These are phyloP conservation scores for Nannoperca obscura DNA, from an alignment of 2,797 vertebrate genomes.

Conservation along the genomic window DNA sequence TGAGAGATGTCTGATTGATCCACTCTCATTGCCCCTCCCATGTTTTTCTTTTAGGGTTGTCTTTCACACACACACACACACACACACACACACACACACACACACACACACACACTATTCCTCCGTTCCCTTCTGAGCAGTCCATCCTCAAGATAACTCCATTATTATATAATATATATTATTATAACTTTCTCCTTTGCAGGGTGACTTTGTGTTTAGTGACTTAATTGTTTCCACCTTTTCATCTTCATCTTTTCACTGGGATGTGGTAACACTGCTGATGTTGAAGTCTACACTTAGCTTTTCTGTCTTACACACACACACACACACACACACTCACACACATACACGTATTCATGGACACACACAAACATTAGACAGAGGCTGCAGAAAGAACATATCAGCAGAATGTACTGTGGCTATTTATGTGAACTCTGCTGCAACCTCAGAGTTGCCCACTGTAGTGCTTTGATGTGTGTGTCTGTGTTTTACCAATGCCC, in stretches of 20 bases:
- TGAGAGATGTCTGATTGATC: conserved; percentile 67
- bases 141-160: conserved; percentile 4
- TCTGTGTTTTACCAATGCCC: conserved; percentile 39
- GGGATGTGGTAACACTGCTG: neutral
- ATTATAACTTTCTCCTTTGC: neutral
- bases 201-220: conserved; percentile 12
- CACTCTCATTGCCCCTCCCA: conserved; percentile 10
- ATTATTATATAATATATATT: neutral
- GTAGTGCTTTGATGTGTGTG: conserved; percentile 31
- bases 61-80: neutral
- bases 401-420: conserved; percentile 32
- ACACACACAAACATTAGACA: neutral
- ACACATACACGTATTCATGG: neutral
- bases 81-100: neutral
- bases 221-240: conserved; percentile 25
- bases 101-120: neutral
- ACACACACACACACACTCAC: conserved; percentile 6
- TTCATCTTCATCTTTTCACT: conserved; percentile 11
- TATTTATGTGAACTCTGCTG: conserved; percentile 22
- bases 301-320: conserved; percentile 7
- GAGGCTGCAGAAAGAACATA: conserved; percentile 15
- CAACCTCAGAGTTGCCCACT: conserved; percentile 2
- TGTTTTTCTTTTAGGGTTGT: conserved; percentile 12
- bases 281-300: conserved; percentile 10
- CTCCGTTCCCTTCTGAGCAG: conserved; percentile 17